Conservation (phyloP, 2,113 vertebrate genomes). For the Prinia subflava region DNA sequence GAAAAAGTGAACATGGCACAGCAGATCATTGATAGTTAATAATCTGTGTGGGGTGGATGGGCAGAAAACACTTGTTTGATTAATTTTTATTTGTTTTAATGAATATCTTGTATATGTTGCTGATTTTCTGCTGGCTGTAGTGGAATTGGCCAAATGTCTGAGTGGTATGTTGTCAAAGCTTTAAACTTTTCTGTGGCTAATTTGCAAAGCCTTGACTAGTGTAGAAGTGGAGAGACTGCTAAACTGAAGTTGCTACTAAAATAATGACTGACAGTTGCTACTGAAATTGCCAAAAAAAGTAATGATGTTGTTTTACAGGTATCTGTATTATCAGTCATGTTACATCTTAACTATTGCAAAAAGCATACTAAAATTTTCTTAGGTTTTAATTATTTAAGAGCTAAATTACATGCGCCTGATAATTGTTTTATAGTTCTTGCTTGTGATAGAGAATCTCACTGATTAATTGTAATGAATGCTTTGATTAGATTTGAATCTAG, state of each 20-base stretch:
- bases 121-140: slow-evolving; percentile 39
- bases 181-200: neutral
- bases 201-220: neutral
- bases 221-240: slow-evolving; percentile 4
- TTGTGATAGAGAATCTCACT: neutral
- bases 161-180: slow-evolving; percentile 31
- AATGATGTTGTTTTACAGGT: neutral
- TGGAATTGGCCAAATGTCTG: neutral
- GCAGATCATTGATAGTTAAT: neutral
- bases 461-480: slow-evolving; percentile 6
- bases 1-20: neutral
- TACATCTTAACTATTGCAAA: neutral
- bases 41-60: neutral
- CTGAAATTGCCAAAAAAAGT: slow-evolving; percentile 14
- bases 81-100: slow-evolving; percentile 15
- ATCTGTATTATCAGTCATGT: neutral
- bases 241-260: slow-evolving; percentile 30
- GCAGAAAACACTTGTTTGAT: neutral
- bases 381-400: neutral
- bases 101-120: neutral
- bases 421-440: neutral
- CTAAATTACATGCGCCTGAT: neutral
- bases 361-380: neutral
- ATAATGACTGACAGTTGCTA: neutral
- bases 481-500: neutral